Percentiles rank a stretch among this genome's conserved stretches.
Evolutionary conservation across 2,888 invertebrate genomes (phyloP).

Genomic region (Ochropleura leucogaster): DNA sequence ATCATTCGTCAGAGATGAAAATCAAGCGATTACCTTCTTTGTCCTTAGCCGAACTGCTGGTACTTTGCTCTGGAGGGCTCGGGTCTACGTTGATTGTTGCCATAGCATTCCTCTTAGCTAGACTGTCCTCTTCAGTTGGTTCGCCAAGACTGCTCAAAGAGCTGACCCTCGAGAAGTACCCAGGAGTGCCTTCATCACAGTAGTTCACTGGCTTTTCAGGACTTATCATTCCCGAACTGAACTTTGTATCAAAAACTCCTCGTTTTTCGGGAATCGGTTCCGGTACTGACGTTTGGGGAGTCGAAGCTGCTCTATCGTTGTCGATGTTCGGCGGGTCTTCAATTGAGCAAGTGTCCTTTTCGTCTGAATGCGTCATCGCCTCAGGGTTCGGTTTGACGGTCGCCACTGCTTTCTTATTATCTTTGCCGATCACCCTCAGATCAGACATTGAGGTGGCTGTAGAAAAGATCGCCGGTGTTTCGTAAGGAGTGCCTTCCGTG

Average conservation of each 20-base stretch:
- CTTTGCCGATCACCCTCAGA: conserved; percentile 91
- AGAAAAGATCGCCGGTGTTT: conserved; percentile 95
- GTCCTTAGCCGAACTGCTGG: conserved; percentile 81
- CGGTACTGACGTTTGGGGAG: conserved; percentile 74
- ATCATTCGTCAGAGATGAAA: conserved; percentile 16
- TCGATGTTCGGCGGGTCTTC: conserved; percentile 87
- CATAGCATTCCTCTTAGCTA: conserved; percentile 87
- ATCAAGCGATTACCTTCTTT: conserved; percentile 82
- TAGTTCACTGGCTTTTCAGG: conserved; percentile 96
- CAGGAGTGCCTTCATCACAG: conserved; percentile 96
- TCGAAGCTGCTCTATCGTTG: conserved; percentile 83
- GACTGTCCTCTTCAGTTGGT: conserved; percentile 85
- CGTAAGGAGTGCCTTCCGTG: conserved; percentile 97
- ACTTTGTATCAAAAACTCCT: conserved; percentile 86
- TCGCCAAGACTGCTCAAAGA: conserved; percentile 91
- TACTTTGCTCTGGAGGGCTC: conserved; percentile 77
- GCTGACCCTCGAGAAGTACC: conserved; percentile 93
- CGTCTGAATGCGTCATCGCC: conserved; percentile 88
- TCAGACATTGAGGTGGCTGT: conserved; percentile 97
- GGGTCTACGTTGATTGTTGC: conserved; percentile 85
- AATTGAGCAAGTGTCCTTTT: conserved; percentile 87
- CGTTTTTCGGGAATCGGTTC: conserved; percentile 78
- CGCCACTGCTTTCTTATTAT: conserved; percentile 78
- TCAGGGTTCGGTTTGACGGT: conserved; percentile 85
- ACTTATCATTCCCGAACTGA: conserved; percentile 93